phyloP scores from a whole-genome alignment of 1,140 invertebrate genomes.

The Oncopeltus fasciatus region DNA sequence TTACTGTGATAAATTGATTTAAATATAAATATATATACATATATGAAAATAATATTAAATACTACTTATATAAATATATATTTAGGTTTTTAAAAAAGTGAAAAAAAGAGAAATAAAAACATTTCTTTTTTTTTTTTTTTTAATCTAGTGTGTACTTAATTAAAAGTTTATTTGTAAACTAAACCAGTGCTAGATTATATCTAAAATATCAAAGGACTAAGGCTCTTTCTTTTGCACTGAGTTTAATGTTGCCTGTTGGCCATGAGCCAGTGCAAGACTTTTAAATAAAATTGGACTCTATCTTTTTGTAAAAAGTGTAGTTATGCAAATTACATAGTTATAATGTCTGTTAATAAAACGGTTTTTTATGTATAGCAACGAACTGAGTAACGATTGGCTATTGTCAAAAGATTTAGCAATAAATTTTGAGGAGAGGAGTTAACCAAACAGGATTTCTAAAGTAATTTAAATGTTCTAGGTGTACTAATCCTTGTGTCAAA shows the following conservation, averaged over 20 bases:
- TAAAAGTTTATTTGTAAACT: background rate
- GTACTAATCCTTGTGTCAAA: background rate
- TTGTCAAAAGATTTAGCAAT: background rate
- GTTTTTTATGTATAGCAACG: background rate
- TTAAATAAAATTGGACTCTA: background rate
- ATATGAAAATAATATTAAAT: background rate
- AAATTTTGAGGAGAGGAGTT: background rate
- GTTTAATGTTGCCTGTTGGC: background rate
- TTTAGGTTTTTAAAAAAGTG: conserved; percentile 2
- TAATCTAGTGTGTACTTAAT: background rate
- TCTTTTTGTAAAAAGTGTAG: background rate
- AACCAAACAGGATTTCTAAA: background rate
- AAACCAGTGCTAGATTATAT: background rate
- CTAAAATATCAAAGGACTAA: no score
- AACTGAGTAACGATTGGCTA: background rate
- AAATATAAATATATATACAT: background rate
- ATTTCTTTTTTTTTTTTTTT: no score
- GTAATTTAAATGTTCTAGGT: background rate
- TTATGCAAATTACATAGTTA: background rate
- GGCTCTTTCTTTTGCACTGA: background rate
- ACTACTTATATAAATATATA: conserved; percentile 3
- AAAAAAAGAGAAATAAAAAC: background rate
- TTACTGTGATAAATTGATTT: conserved; percentile 4
- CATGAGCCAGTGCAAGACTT: background rate
- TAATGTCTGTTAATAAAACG: background rate